phyloP scores from a whole-genome alignment of 1,140 invertebrate genomes.

The Drosophila prosaltans region DNA sequence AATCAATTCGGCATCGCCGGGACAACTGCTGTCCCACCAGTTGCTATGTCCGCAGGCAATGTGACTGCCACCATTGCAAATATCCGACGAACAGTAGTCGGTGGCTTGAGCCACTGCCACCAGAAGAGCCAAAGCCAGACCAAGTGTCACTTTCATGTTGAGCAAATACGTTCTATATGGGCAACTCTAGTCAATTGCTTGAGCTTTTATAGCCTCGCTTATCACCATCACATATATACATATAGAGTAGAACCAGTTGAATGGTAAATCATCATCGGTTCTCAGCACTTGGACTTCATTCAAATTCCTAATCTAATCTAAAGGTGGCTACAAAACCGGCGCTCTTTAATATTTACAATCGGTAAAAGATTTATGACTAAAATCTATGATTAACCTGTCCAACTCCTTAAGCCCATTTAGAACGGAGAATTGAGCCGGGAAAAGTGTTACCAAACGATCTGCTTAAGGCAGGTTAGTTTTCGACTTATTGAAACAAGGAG shows the following conservation, averaged over 20 bases:
- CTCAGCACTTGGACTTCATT: conserved; percentile 3
- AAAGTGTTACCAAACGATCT: conserved; percentile 5
- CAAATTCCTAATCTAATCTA: neutral
- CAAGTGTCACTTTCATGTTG: conserved; percentile 38
- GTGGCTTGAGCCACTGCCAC: conserved; percentile 27
- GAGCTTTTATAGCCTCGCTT: neutral
- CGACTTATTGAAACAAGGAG: neutral
- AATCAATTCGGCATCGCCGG: conserved; percentile 49
- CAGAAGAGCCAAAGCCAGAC: conserved; percentile 27
- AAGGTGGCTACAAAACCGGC: too few relatives aligned
- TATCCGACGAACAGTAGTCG: conserved; percentile 54
- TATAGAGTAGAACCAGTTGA: too few relatives aligned
- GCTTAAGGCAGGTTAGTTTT: neutral
- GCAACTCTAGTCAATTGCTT: neutral
- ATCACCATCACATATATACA: neutral
- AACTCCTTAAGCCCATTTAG: too few relatives aligned
- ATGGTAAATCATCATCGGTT: conserved; percentile 6
- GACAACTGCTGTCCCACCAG: conserved; percentile 44
- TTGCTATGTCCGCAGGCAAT: conserved; percentile 59
- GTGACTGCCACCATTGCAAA: conserved; percentile 49
- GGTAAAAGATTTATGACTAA: neutral
- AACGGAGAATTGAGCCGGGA: neutral
- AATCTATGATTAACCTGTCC: neutral
- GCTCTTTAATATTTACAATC: too few relatives aligned
- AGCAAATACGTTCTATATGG: neutral